Evolutionary conservation across 1,140 invertebrate species (phyloP).

Genomic region (Eueides isabella): DNA sequence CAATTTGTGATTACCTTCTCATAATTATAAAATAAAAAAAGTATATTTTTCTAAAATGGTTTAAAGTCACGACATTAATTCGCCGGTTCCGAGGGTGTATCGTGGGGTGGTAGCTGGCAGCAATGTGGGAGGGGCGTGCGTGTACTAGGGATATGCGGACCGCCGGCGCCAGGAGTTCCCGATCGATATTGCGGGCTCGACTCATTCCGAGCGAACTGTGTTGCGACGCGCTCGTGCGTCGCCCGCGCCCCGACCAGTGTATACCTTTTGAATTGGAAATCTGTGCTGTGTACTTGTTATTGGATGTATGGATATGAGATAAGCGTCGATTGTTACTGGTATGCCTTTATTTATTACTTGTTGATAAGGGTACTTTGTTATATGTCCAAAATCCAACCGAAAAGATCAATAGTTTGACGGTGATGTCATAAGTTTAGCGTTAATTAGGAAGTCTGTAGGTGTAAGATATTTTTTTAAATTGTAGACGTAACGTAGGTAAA

Average conservation of each 20-base stretch:
- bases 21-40: constrained; percentile 1
- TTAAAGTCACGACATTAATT: constrained; percentile 50
- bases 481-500: not conserved
- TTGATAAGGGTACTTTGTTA: constrained; percentile 11
- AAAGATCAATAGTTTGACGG: constrained; percentile 59
- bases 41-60: constrained; percentile 24
- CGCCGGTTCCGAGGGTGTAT: constrained; percentile 46
- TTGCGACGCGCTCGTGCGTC: constrained; percentile 61
- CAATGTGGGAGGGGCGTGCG: constrained; percentile 66
- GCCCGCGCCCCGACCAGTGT: constrained; percentile 42
- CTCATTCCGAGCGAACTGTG: constrained; percentile 55
- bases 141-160: constrained; percentile 76
- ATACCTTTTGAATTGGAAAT: constrained; percentile 42
- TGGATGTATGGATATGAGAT: constrained; percentile 70
- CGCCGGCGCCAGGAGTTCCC: constrained; percentile 71
- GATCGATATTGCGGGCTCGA: constrained; percentile 66
- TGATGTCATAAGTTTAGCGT: constrained; percentile 54
- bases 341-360: constrained; percentile 43
- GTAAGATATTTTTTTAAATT: constrained; percentile 18
- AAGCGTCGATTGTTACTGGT: constrained; percentile 57
- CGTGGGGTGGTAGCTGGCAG: constrained; percentile 51
- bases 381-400: constrained; percentile 24
- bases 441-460: constrained; percentile 47
- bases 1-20: not conserved
- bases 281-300: constrained; percentile 60